These are phyloP conservation scores for Labrus mixtus DNA, from an alignment of 2,113 vertebrate species.

Conservation along the genomic window DNA sequence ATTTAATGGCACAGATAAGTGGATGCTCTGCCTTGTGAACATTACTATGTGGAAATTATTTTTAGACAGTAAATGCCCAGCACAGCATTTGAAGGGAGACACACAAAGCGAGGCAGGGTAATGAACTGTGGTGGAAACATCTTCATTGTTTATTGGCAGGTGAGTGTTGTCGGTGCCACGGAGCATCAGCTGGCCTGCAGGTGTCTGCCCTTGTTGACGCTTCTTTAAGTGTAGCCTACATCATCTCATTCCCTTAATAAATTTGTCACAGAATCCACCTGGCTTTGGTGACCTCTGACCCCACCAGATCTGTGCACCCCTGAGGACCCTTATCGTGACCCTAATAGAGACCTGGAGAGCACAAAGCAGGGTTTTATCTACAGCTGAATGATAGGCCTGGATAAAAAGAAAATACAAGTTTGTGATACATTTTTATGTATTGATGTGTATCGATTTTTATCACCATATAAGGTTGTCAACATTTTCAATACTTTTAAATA, in stretches of 20 bases:
- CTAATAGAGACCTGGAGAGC: conserved; percentile 49
- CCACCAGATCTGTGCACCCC: conserved; percentile 53
- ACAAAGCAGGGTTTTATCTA: conserved; percentile 48
- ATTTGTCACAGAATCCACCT: conserved; percentile 84
- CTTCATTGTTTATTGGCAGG: conserved; percentile 74
- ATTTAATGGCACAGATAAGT: conserved; percentile 80
- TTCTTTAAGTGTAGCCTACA: conserved; percentile 84
- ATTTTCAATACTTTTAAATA: no score
- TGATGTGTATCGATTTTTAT: no score
- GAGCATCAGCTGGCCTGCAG: conserved; percentile 83
- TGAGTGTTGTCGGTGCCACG: conserved; percentile 68
- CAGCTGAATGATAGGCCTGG: neutral
- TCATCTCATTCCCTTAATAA: conserved; percentile 85
- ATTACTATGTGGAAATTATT: conserved; percentile 60
- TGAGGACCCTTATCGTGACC: conserved; percentile 81
- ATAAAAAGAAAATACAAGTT: neutral
- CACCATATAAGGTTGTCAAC: no score
- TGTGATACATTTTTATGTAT: no score
- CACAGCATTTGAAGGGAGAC: conserved; percentile 26
- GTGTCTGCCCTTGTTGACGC: conserved; percentile 85
- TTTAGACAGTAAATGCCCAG: conserved; percentile 54
- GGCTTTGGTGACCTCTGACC: conserved; percentile 85
- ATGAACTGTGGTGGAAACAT: conserved; percentile 37
- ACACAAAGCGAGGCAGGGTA: neutral
- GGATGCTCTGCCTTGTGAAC: conserved; percentile 57